Evolutionary conservation across 2,888 invertebrate genomes (phyloP), one percentile per base, ranked within the genome.

Genomic region (Sesia bembeciformis): DNA sequence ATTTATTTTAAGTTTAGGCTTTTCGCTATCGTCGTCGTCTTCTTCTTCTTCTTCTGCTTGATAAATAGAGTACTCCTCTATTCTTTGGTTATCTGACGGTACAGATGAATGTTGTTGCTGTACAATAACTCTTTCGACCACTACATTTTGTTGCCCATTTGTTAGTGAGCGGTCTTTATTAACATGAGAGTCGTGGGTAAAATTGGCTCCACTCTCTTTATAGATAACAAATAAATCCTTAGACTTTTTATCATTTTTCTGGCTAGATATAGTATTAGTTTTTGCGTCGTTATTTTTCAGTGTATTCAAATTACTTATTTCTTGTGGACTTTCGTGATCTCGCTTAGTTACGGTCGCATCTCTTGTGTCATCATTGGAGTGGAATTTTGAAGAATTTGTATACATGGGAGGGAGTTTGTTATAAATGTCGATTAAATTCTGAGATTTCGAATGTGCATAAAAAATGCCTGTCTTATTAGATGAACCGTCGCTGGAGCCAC

Each of bases 171-270:
- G 53, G 6, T 58, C 63, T 41, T 64, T 64, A 46, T 62, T 60
- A 41, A 58, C 51, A 40, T 58, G 53, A 23, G 23, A 23, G 23
- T 23, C 23, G 23, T 23, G 23, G 23, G 54, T 56, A 49, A 54
- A 58, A 55, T 64, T 72, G 50, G 60, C 69, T 55, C 74, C 72
- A 64, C 73, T 78, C 49, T 84, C 83, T 62, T 69, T 76, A 56
- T 79, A 81, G 60, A 84, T 81, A 23, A 81, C 58, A 63, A 84
- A 78, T 53, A 84, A 60, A 62, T 81, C 80, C 61, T 78, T 76
- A 49, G 50, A 50, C 81, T 73, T 52, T 65, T 63, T 38, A 67
- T n/a, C 4, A 70, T 57, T 65, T 64, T 46, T 49, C 60, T 8
- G 68, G 65, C n/a, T 56, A 39, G 70, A 67, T 43, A 56, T 62